Evolutionary conservation across 2,797 vertebrate species (phyloP).

Genomic region (Halcyon badia): DNA sequence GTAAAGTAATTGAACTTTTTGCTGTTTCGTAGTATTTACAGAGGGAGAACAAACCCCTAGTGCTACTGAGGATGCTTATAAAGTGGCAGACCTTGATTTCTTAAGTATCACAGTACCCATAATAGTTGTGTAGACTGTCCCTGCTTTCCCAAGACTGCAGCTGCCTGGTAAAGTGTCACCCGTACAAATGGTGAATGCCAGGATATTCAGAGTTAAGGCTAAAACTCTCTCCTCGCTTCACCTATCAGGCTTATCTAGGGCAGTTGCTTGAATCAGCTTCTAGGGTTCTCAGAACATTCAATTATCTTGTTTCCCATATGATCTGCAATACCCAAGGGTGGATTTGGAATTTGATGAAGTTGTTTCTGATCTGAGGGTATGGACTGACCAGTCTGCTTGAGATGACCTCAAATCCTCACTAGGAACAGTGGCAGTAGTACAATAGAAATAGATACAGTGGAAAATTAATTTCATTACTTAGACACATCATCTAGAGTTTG

Average conservation of each 20-base stretch:
- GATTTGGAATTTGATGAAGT: constrained; percentile 62
- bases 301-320: constrained; percentile 71
- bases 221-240: background rate
- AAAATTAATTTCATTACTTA: constrained; percentile 51
- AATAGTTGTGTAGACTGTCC: background rate
- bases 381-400: constrained; percentile 61
- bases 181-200: background rate
- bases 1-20: background rate
- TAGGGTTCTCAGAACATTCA: constrained; percentile 60
- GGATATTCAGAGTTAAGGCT: constrained; percentile 55
- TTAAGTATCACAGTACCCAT: background rate
- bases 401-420: constrained; percentile 47
- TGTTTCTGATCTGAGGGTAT: constrained; percentile 67
- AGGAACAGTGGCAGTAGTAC: background rate
- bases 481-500: background rate
- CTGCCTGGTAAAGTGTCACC: background rate
- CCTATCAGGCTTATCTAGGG: constrained; percentile 63
- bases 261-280: constrained; percentile 56
- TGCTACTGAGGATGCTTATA: background rate
- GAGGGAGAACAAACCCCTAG: background rate
- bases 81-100: background rate
- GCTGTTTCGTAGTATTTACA: background rate
- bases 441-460: constrained; percentile 6
- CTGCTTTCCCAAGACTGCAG: background rate
- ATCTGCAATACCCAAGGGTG: constrained; percentile 52